Evolutionary conservation across 2,113 vertebrate species (phyloP).

Genomic region (Cyprinodon variegatus): DNA sequence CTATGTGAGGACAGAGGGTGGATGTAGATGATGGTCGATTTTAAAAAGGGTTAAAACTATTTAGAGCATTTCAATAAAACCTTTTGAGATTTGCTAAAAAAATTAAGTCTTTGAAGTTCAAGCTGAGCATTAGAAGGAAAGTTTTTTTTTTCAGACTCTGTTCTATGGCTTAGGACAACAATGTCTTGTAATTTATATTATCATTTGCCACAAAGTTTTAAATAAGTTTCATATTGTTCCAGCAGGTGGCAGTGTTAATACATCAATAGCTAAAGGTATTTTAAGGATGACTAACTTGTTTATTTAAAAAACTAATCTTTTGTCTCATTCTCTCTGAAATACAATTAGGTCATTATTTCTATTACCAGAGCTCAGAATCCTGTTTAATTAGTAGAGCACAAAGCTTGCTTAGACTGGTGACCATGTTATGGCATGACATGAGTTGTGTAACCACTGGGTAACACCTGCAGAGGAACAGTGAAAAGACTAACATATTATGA

Average conservation of each 20-base stretch:
- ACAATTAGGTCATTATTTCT: background rate
- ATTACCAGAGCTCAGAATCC: background rate
- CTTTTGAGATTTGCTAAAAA: no score
- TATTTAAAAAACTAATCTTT: background rate
- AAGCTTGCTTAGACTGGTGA: slow-evolving; percentile 37
- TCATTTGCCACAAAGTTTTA: background rate
- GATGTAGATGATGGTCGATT: no score
- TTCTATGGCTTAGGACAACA: background rate
- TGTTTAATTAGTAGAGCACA: background rate
- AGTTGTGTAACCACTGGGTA: slow-evolving; percentile 14
- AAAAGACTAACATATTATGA: background rate
- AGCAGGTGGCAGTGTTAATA: slow-evolving; percentile 55
- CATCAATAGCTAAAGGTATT: background rate
- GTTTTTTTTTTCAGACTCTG: background rate
- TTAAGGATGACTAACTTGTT: background rate
- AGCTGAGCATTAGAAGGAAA: background rate
- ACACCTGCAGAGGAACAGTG: slow-evolving; percentile 9
- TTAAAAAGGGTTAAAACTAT: no score
- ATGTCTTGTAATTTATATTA: background rate
- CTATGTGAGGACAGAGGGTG: no score
- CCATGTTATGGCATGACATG: slow-evolving; percentile 3
- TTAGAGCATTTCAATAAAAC: no score
- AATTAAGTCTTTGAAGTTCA: no score
- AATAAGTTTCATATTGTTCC: slow-evolving; percentile 29
- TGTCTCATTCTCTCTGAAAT: background rate